Base-by-base conservation (phyloP, 2,113 vertebrate species). In the Craseonycteris thonglongyai region DNA sequence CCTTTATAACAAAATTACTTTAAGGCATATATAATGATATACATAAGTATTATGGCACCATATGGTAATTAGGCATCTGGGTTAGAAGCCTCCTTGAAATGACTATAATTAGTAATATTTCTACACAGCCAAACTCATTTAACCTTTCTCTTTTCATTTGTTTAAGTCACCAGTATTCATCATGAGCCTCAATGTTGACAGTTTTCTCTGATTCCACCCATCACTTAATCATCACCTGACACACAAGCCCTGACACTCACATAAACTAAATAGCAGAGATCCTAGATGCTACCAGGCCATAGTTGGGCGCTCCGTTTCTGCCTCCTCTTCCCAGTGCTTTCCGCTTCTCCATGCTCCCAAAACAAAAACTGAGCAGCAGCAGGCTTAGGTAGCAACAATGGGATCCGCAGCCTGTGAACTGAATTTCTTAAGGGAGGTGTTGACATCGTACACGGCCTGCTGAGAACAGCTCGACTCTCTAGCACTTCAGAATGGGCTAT, bases 1-100 rank as follows among this genome's bases (percentile, higher is more conserved):
- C 78, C 65, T 88, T 88, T 56, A 81, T 76, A 89, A 68, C 80
- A 56, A 95, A 90, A 42, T 90, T 88, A 96, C 83, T 68, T 87
- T 86, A 76, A 88, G 91, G 22, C 33, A 58, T 59, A 40, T 75
- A 45, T 76, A 90, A 87, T 45, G 75, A 84, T 68, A 24, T 35
- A 18, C 16, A 9, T 59, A 80, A 90, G 80, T 58, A 61, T 96
- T 45, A 76, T 58, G 54, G 71, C 1, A 12, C 71, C 7, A 14
- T 83, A 58, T 28, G 88, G 26, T 92, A 79, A 78, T 94, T 76
- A 90, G 93, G 72, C 24, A 51, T 61, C 51, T 42, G 1, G 28
- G 81, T 76, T 40, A 35, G 80, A 69, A 93, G 35, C n/a, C 61
- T 84, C 75, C 30, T 83, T 1, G 22, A 80, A 88, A 78, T 81